Evolutionary conservation across 2,113 vertebrate genomes (phyloP).

Genomic region (Antechinus stuartii): DNA sequence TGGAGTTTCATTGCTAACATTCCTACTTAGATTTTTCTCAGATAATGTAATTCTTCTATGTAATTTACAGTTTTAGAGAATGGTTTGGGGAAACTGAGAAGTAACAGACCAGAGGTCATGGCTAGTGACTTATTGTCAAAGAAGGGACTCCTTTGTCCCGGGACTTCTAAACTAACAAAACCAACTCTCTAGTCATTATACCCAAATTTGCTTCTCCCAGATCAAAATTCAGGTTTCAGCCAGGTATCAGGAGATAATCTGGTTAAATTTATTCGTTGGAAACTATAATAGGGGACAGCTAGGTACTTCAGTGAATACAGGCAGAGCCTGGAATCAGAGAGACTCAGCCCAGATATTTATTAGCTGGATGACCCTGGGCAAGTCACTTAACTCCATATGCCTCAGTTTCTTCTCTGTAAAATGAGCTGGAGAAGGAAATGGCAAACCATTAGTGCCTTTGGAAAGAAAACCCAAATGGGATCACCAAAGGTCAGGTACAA

Average conservation of each 20-base stretch:
- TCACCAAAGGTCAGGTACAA: not conserved
- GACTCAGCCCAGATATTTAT: no score
- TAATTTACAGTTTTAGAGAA: not conserved
- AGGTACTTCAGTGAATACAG: no score
- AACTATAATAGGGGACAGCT: not conserved
- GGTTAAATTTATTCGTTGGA: not conserved
- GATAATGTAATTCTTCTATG: not conserved
- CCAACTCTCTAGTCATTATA: not conserved
- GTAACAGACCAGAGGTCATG: not conserved
- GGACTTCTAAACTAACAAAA: not conserved
- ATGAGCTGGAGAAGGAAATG: not conserved
- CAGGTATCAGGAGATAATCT: not conserved
- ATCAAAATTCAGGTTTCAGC: not conserved
- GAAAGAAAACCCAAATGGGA: not conserved
- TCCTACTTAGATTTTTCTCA: not conserved
- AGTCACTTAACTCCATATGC: not conserved
- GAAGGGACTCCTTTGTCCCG: not conserved
- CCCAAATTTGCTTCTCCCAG: not conserved
- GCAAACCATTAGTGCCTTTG: no score
- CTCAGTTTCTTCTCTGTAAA: not conserved
- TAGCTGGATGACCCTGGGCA: not conserved
- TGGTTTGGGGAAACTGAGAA: no score
- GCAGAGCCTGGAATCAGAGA: no score
- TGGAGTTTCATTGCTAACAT: not conserved
- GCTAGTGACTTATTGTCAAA: not conserved